Evolutionary conservation across 2,797 vertebrate genomes (phyloP).

Genomic region (Macropodus opercularis): DNA sequence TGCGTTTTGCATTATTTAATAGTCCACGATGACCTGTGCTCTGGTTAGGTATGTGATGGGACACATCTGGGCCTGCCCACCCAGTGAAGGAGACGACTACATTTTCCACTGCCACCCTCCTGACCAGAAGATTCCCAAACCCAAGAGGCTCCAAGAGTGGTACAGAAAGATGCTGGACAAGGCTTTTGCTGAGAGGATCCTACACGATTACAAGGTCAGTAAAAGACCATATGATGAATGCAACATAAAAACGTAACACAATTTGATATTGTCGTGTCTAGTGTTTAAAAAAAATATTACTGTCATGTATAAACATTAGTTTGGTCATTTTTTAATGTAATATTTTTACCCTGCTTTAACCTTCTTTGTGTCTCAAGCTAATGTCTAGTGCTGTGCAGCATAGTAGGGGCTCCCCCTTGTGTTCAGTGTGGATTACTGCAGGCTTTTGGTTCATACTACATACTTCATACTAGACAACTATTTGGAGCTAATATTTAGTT

Average conservation of each 20-base stretch:
- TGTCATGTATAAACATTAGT: too few relatives aligned
- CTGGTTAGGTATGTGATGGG: slow-evolving; percentile 90
- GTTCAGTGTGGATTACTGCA: slow-evolving; percentile 3
- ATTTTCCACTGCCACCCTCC: slow-evolving; percentile 98
- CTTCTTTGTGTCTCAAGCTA: not conserved
- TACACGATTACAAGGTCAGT: slow-evolving; percentile 96
- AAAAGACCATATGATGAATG: not conserved
- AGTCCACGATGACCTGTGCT: not conserved
- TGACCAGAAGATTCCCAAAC: slow-evolving; percentile 99
- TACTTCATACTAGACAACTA: too few relatives aligned
- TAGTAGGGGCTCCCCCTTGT: slow-evolving; percentile 19
- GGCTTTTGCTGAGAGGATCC: slow-evolving; percentile 95
- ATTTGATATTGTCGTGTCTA: too few relatives aligned
- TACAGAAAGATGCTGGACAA: slow-evolving; percentile 99
- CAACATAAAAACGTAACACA: too few relatives aligned
- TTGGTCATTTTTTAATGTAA: too few relatives aligned
- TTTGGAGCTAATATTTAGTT: not conserved
- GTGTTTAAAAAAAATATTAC: too few relatives aligned
- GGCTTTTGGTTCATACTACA: too few relatives aligned
- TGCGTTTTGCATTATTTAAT: not conserved
- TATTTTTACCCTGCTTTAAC: too few relatives aligned
- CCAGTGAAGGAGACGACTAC: slow-evolving; percentile 98
- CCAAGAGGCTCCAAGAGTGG: slow-evolving; percentile 98
- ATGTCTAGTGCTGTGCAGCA: not conserved
- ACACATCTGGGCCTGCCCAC: slow-evolving; percentile 99